Percentiles rank a stretch among this genome's conserved stretches.
phyloP scores from a whole-genome alignment of 2,113 vertebrate genomes.

The Oryzias javanicus region DNA sequence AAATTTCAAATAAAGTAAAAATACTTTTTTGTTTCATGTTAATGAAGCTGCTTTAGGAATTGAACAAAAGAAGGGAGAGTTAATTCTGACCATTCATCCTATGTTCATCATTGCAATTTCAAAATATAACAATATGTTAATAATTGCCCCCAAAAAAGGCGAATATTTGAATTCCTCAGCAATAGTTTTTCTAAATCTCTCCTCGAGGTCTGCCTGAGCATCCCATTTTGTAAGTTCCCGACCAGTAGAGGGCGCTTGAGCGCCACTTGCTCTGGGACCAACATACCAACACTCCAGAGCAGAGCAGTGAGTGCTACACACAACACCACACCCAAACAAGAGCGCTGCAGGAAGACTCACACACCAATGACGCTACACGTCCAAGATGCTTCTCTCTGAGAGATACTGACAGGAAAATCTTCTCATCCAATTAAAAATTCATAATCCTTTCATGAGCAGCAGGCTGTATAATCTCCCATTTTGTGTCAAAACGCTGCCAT shows the following conservation, averaged over 20 bases:
- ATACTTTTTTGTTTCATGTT: no score
- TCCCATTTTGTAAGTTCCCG: not conserved
- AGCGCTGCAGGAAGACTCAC: not conserved
- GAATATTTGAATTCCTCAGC: no score
- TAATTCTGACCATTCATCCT: no score
- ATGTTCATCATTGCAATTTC: no score
- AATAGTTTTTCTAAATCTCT: no score
- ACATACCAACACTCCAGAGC: not conserved
- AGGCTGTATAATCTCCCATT: constrained; percentile 2
- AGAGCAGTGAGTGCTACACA: constrained; percentile 9
- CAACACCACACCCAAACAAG: constrained; percentile 51
- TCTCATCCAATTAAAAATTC: constrained; percentile 20
- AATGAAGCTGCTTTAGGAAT: no score
- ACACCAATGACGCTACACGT: not conserved
- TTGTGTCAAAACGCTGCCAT: no score
- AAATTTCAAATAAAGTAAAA: no score
- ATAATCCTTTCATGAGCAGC: not conserved
- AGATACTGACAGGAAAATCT: constrained; percentile 6
- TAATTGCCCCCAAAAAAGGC: no score
- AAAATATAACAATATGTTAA: no score
- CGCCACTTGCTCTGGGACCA: constrained; percentile 30
- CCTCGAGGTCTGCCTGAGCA: no score
- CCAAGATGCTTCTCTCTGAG: constrained; percentile 28
- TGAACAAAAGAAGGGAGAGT: no score
- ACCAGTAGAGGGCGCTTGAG: constrained; percentile 65